Conservation (phyloP, 2,113 vertebrate species). For the Prionailurus bengalensis region DNA sequence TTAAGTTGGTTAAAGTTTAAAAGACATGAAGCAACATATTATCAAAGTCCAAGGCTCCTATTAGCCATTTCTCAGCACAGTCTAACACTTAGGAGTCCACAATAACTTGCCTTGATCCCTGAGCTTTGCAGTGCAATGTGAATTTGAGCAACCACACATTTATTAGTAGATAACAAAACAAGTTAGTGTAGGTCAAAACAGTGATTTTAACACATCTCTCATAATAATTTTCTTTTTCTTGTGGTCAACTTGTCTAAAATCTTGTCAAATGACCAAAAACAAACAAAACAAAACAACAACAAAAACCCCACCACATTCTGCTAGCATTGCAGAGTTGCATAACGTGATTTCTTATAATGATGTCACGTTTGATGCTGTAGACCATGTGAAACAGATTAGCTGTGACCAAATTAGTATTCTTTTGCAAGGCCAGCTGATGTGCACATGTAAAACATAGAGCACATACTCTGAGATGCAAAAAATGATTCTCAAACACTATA, state of each 20-base stretch:
- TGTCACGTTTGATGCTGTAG: constrained; percentile 60
- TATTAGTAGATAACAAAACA: neutral
- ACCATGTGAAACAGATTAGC: constrained; percentile 71
- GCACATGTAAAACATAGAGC: constrained; percentile 60
- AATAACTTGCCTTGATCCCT: neutral
- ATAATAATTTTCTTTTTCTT: neutral
- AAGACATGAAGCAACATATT: neutral
- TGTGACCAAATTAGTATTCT: constrained; percentile 78
- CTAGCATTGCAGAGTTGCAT: constrained; percentile 4
- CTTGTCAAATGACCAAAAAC: neutral
- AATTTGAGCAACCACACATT: neutral
- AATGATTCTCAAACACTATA: constrained; percentile 53
- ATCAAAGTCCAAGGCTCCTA: neutral
- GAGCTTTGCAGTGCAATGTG: neutral
- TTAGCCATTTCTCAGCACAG: neutral
- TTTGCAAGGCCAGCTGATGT: constrained; percentile 71
- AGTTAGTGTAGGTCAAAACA: neutral
- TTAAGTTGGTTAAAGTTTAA: neutral
- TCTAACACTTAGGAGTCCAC: neutral
- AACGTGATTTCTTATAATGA: constrained; percentile 62
- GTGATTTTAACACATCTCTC: neutral
- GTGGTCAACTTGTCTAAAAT: neutral
- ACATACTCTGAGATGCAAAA: constrained; percentile 53
- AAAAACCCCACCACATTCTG: neutral
- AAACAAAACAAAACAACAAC: neutral